Percentiles rank a stretch among this genome's conserved stretches.
phyloP scores from a whole-genome alignment of 2,113 vertebrate genomes.

The Megaptera novaeangliae region DNA sequence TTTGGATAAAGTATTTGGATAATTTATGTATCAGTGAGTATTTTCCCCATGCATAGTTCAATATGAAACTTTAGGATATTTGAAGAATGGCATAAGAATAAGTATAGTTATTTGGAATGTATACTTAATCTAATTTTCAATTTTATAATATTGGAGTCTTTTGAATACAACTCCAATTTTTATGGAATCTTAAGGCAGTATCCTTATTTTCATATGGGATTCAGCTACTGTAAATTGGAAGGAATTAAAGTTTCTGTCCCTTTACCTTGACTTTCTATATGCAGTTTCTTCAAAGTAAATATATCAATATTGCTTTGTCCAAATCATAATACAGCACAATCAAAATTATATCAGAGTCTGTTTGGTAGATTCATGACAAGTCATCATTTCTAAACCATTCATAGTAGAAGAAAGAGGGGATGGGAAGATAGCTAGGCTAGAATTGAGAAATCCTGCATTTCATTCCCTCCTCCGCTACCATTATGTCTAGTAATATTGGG shows the following conservation, averaged over 20 bases:
- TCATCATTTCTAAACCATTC: conserved; percentile 38
- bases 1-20: neutral
- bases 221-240: neutral
- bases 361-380: conserved; percentile 41
- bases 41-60: neutral
- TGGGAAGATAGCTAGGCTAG: neutral
- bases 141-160: neutral
- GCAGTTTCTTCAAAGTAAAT: conserved; percentile 27
- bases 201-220: neutral
- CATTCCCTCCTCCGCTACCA: neutral
- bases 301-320: conserved; percentile 32
- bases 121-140: neutral
- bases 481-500: neutral
- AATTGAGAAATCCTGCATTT: neutral
- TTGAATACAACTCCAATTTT: neutral
- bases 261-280: neutral
- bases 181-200: neutral
- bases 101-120: neutral
- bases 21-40: neutral
- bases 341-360: conserved; percentile 34
- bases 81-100: neutral
- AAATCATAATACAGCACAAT: neutral
- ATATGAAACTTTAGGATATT: neutral
- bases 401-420: neutral
- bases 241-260: conserved; percentile 32